phyloP scores from a whole-genome alignment of 2,113 vertebrate species.

The Apteryx mantelli region DNA sequence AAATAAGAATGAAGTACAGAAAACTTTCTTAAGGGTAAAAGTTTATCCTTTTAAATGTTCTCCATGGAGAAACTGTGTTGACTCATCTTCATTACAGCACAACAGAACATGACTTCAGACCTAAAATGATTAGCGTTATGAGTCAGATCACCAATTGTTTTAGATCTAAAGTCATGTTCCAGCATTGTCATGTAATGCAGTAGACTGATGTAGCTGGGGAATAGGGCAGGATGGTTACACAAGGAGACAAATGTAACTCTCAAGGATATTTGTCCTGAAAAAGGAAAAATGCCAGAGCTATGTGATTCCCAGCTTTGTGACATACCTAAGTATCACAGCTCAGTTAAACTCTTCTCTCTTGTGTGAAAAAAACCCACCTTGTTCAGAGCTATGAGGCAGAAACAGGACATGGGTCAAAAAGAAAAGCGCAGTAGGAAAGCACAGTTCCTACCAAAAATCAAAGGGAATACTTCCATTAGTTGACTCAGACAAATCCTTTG shows the following conservation, averaged over 20 bases:
- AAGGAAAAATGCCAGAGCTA: background rate
- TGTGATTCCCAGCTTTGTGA: background rate
- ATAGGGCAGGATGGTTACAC: background rate
- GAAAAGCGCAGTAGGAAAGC: background rate
- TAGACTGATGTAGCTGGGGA: background rate
- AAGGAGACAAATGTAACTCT: background rate
- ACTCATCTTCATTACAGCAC: conserved; percentile 47
- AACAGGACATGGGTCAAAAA: background rate
- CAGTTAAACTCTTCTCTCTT: background rate
- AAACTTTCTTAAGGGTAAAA: conserved; percentile 29
- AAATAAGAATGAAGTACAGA: background rate
- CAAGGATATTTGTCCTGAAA: background rate
- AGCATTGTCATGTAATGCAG: conserved; percentile 24
- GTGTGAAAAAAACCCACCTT: background rate
- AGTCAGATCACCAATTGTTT: conserved; percentile 59
- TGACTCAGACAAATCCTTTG: background rate
- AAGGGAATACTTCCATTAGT: background rate
- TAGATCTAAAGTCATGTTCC: conserved; percentile 33
- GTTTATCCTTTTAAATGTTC: conserved; percentile 9
- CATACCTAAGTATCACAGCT: background rate
- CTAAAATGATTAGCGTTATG: conserved; percentile 54
- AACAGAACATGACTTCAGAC: conserved; percentile 43
- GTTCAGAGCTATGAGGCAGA: background rate
- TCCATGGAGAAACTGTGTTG: conserved; percentile 21
- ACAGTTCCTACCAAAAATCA: background rate